phyloP scores from a whole-genome alignment of 2,797 vertebrate species.

The Scyliorhinus canicula region DNA sequence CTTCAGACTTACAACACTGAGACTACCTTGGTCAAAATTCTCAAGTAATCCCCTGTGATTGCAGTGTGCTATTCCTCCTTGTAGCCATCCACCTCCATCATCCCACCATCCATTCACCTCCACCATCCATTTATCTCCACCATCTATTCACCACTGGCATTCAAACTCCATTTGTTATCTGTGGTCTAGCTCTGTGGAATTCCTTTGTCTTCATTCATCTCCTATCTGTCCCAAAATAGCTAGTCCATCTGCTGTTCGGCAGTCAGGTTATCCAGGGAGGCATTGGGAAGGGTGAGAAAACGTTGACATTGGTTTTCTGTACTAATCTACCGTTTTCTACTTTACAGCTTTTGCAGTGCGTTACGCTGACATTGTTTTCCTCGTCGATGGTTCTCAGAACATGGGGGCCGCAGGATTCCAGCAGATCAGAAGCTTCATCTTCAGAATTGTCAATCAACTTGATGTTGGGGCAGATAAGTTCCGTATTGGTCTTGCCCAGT shows the following conservation, averaged over 20 bases:
- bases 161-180: neutral
- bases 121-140: neutral
- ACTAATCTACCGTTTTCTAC: neutral
- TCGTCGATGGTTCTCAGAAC: conserved; percentile 58
- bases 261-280: neutral
- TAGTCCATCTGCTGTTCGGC: neutral
- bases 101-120: neutral
- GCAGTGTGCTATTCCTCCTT: neutral
- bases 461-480: conserved; percentile 55
- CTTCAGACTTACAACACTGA: neutral
- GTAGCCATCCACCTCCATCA: too few species aligned
- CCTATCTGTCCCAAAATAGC: neutral
- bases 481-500: conserved; percentile 69
- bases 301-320: too few species aligned
- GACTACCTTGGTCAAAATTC: neutral
- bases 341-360: conserved; percentile 50
- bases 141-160: neutral
- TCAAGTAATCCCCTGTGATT: neutral
- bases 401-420: conserved; percentile 49
- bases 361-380: conserved; percentile 70
- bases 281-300: neutral
- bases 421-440: conserved; percentile 50
- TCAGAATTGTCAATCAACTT: conserved; percentile 50
- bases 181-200: neutral
- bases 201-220: neutral